These are phyloP conservation scores for Phoeniculus purpureus DNA, from an alignment of 2,797 vertebrate genomes.

Conservation along the genomic window DNA sequence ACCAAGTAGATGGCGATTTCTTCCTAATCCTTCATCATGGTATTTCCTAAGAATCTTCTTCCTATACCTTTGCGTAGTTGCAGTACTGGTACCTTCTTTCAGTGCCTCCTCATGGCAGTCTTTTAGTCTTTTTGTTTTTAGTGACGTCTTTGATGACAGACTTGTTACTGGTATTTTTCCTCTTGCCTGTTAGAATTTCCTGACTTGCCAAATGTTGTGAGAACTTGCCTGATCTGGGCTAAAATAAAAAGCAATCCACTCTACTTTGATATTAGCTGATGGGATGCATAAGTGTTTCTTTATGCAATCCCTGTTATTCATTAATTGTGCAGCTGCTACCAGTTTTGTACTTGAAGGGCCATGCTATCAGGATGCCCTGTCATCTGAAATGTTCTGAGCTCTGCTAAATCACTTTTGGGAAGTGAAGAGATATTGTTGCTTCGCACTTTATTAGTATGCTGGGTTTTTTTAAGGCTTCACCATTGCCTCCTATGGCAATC, in stretches of 20 bases:
- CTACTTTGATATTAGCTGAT: neutral
- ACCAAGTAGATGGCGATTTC: conserved; percentile 10
- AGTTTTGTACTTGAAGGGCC: neutral
- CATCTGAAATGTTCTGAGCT: neutral
- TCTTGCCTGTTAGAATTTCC: neutral
- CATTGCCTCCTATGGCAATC: neutral
- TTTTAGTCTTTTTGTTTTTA: neutral
- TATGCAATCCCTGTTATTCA: neutral
- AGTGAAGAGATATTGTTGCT: neutral
- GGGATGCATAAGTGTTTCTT: neutral
- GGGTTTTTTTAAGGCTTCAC: neutral
- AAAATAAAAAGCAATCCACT: neutral
- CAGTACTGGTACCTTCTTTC: neutral
- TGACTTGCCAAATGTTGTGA: neutral
- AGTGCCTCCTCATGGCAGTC: neutral
- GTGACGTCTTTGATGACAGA: neutral
- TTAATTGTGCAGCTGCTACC: neutral
- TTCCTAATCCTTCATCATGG: no score
- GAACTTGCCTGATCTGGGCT: neutral
- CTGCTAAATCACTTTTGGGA: neutral
- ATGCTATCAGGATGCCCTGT: neutral
- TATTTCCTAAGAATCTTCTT: no score
- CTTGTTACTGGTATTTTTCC: neutral
- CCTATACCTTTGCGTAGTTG: no score
- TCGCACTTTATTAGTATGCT: neutral